Evolutionary conservation across 1,140 invertebrate genomes (phyloP).

Genomic region (Plectus sambesii): DNA sequence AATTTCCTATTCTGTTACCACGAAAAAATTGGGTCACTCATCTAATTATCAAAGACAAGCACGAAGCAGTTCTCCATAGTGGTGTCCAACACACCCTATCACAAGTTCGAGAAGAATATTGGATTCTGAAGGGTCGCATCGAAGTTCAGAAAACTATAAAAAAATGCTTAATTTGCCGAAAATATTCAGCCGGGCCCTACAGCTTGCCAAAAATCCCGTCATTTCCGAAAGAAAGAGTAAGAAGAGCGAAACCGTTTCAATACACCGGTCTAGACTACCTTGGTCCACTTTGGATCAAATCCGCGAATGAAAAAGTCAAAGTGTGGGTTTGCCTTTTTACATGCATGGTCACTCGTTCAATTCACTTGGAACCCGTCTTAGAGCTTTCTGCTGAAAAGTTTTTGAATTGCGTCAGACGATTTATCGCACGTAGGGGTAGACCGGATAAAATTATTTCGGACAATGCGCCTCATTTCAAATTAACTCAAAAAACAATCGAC

Average conservation of each 20-base stretch:
- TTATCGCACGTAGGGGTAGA: constrained; percentile 9
- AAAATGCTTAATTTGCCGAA: constrained; percentile 3
- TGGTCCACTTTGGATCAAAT: constrained; percentile 7
- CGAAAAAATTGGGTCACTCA: neutral
- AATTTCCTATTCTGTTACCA: constrained; percentile 5
- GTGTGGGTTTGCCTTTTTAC: neutral
- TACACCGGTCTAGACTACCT: constrained; percentile 9
- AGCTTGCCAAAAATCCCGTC: constrained; percentile 19
- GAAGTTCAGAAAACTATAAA: constrained; percentile 2
- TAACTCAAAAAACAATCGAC: neutral
- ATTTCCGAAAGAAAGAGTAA: constrained; percentile 15
- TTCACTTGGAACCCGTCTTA: constrained; percentile 10
- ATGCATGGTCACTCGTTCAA: constrained; percentile 6
- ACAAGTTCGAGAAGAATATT: constrained; percentile 1
- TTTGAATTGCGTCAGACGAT: constrained; percentile 7
- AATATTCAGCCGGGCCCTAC: neutral
- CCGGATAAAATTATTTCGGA: constrained; percentile 19
- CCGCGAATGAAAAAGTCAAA: constrained; percentile 5
- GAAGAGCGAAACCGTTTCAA: constrained; percentile 9
- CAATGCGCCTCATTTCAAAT: constrained; percentile 13
- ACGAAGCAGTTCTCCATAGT: neutral
- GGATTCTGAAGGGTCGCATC: constrained; percentile 4
- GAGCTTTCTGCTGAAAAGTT: constrained; percentile 1
- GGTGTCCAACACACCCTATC: constrained; percentile 4
- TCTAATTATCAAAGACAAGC: neutral